Conservation (phyloP, 2,888 invertebrate species). For the Hydrotaea diabolus region DNA sequence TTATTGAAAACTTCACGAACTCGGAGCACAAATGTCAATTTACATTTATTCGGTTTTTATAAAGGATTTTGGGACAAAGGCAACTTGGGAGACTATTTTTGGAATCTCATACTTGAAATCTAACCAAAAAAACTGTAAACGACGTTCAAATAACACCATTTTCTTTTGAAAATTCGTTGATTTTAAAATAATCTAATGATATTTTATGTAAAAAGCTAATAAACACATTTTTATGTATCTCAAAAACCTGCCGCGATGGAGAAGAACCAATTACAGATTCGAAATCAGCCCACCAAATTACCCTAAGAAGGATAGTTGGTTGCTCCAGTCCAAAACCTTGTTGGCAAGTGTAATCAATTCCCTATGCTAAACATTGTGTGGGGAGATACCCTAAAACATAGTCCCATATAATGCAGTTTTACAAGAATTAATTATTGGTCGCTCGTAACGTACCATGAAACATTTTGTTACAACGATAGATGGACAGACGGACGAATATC, state of each 20-base stretch:
- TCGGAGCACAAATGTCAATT: too few species aligned
- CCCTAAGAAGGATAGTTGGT: slow-evolving; percentile 14
- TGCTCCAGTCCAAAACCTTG: slow-evolving; percentile 5
- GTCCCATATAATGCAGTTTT: too few species aligned
- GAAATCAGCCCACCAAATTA: slow-evolving; percentile 22
- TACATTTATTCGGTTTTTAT: too few species aligned
- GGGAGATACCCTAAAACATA: too few species aligned
- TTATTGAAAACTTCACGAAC: too few species aligned
- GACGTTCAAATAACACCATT: not conserved
- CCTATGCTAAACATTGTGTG: too few species aligned
- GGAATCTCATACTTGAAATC: not conserved
- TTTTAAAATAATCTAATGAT: not conserved
- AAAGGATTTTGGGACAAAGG: not conserved
- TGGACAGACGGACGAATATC: too few species aligned
- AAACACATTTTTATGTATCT: slow-evolving; percentile 2
- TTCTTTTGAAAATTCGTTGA: not conserved
- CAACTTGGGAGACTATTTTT: slow-evolving; percentile 6
- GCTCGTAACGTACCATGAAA: too few species aligned
- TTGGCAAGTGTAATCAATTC: not conserved
- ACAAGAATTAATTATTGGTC: too few species aligned
- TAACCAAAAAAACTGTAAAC: not conserved
- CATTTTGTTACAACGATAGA: too few species aligned
- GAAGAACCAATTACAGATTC: slow-evolving; percentile 10
- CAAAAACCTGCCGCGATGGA: slow-evolving; percentile 21
- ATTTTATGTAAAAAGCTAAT: not conserved